A percentile compares a stretch with the other conserved stretches of the same genome.
phyloP scores from a whole-genome alignment of 2,888 invertebrate species.

The Drosophila neotestacea region DNA sequence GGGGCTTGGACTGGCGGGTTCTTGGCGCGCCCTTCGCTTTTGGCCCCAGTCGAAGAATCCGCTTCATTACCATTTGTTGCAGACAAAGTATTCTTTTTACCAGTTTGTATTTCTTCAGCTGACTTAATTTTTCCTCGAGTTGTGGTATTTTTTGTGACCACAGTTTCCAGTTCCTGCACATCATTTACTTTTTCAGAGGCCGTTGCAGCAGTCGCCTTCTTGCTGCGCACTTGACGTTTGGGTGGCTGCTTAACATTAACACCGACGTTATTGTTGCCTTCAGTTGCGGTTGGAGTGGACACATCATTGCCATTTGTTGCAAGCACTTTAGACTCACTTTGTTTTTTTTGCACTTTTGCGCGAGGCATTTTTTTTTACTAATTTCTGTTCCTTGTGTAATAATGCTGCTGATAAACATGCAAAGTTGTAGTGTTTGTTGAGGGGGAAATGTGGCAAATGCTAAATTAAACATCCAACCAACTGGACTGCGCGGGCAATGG shows the following conservation, averaged over 20 bases:
- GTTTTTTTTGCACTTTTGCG: conserved; percentile 58
- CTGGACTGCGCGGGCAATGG: conserved; percentile 51
- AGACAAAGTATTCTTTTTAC: neutral
- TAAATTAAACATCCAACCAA: conserved; percentile 19
- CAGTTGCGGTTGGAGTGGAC: conserved; percentile 10
- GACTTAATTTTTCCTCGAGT: conserved; percentile 4
- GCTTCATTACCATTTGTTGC: conserved; percentile 14
- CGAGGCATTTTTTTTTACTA: conserved; percentile 66
- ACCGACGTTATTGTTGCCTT: conserved; percentile 10
- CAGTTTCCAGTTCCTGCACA: conserved; percentile 5
- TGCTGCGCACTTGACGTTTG: conserved; percentile 61
- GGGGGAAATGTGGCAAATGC: neutral
- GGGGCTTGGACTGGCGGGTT: conserved; percentile 37
- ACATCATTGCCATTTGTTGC: conserved; percentile 50
- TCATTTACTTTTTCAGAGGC: conserved; percentile 10
- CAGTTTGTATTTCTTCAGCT: conserved; percentile 2
- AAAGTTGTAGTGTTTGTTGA: neutral
- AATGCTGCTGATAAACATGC: neutral
- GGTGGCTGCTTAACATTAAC: conserved; percentile 34
- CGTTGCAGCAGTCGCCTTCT: conserved; percentile 42
- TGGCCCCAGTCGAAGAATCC: neutral
- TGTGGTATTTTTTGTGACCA: conserved; percentile 1
- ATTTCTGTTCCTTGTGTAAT: neutral
- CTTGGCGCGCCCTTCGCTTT: conserved; percentile 60
- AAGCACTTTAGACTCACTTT: conserved; percentile 33